Conservation (phyloP, 2,888 invertebrate genomes). For the Epirrhoe tristata region DNA sequence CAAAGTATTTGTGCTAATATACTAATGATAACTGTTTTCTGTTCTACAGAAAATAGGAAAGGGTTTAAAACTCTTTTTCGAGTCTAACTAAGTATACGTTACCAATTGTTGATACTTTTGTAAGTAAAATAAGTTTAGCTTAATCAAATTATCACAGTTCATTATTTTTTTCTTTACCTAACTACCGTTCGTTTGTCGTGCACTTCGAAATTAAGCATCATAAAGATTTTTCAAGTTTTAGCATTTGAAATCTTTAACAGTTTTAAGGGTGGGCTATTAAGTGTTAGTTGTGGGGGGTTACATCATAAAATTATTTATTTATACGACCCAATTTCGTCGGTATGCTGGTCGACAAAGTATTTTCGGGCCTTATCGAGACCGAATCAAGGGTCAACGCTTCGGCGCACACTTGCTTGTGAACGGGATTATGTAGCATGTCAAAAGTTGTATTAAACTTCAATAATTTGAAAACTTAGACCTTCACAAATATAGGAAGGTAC, state of each 20-base stretch:
- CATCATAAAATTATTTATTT: constrained; percentile 81
- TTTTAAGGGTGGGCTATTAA: constrained; percentile 69
- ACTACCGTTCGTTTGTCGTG: constrained; percentile 48
- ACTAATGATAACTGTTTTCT: constrained; percentile 12
- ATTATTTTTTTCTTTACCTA: too few relatives aligned
- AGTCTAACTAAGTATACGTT: background rate
- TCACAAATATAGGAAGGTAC: too few relatives aligned
- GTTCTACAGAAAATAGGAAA: constrained; percentile 10
- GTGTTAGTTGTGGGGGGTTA: constrained; percentile 71
- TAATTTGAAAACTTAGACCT: too few relatives aligned
- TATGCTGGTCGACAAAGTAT: constrained; percentile 79
- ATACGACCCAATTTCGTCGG: constrained; percentile 79
- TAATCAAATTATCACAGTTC: constrained; percentile 12
- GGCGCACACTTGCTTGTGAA: constrained; percentile 70
- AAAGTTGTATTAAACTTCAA: constrained; percentile 8
- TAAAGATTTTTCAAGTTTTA: constrained; percentile 60
- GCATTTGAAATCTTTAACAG: constrained; percentile 63
- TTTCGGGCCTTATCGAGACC: constrained; percentile 79
- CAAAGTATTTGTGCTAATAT: background rate
- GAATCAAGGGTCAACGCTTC: constrained; percentile 80
- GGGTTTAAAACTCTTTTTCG: constrained; percentile 2
- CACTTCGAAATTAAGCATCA: constrained; percentile 56
- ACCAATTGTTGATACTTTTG: constrained; percentile 4
- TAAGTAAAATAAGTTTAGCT: constrained; percentile 6
- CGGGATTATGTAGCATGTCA: constrained; percentile 51